Evolutionary conservation across 2,888 invertebrate genomes (phyloP).

Genomic region (Nephrocerus scutellatus): DNA sequence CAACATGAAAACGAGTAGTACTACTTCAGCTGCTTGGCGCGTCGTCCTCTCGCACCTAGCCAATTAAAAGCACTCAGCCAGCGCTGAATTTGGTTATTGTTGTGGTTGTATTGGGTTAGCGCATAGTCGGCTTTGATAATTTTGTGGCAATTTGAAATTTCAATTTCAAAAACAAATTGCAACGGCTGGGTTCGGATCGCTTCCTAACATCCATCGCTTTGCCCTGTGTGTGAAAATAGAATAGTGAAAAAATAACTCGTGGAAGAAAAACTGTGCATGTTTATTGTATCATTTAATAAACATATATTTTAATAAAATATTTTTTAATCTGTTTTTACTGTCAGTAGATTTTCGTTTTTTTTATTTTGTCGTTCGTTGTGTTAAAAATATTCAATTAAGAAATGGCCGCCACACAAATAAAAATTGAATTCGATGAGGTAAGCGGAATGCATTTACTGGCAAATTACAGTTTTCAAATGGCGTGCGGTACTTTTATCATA

Average conservation of each 20-base stretch:
- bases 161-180: conserved; percentile 37
- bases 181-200: conserved; percentile 30
- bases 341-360: conserved; percentile 11
- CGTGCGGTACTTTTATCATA: conserved; percentile 3
- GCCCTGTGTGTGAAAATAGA: background rate
- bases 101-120: no score
- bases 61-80: no score
- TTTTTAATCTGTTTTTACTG: conserved; percentile 6
- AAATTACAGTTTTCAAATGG: background rate
- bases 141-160: conserved; percentile 26
- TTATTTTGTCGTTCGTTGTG: conserved; percentile 9
- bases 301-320: conserved; percentile 10
- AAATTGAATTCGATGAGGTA: conserved; percentile 34
- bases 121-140: conserved; percentile 16
- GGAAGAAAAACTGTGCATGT: background rate
- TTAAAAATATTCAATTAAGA: conserved; percentile 17
- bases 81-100: no score
- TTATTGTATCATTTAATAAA: background rate
- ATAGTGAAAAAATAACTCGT: background rate
- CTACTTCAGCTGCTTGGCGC: no score
- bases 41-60: no score
- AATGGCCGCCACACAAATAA: conserved; percentile 31
- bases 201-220: background rate
- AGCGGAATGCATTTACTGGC: conserved; percentile 17
- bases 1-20: no score